These are phyloP conservation scores for Anoplophora glabripennis DNA, from an alignment of 1,140 invertebrate genomes.

Conservation along the genomic window DNA sequence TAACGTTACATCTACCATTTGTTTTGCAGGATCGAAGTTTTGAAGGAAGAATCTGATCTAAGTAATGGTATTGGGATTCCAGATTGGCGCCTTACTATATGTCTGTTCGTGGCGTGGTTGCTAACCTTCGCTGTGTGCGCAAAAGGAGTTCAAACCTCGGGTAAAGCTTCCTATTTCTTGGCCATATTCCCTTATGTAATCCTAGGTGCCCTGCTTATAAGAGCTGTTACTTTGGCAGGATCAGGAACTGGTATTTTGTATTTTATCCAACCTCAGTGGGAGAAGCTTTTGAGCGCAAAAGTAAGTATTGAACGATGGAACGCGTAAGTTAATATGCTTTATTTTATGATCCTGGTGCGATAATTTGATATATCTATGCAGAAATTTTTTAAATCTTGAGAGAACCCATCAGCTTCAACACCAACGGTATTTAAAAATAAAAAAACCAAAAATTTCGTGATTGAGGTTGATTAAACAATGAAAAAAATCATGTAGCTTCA, in stretches of 20 bases:
- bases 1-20: not conserved
- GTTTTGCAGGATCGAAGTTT: conserved; percentile 51
- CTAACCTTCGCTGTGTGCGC: conserved; percentile 73
- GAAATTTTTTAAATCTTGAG: not conserved
- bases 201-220: conserved; percentile 69
- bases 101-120: conserved; percentile 74
- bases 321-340: not conserved
- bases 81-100: conserved; percentile 73
- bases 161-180: conserved; percentile 79
- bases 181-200: conserved; percentile 84
- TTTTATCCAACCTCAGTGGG: conserved; percentile 66
- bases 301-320: conserved; percentile 38
- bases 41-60: conserved; percentile 66
- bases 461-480: no score
- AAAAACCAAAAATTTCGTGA: no score
- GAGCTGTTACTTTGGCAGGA: conserved; percentile 72
- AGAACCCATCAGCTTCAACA: not conserved
- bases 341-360: no score
- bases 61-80: conserved; percentile 70
- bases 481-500: not conserved
- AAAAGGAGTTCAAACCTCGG: conserved; percentile 74
- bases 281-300: conserved; percentile 58
- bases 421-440: not conserved
- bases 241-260: conserved; percentile 71
- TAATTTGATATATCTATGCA: no score